These are phyloP conservation scores for Taenioides sp. DNA, from an alignment of 2,797 vertebrate species.

Conservation along the genomic window DNA sequence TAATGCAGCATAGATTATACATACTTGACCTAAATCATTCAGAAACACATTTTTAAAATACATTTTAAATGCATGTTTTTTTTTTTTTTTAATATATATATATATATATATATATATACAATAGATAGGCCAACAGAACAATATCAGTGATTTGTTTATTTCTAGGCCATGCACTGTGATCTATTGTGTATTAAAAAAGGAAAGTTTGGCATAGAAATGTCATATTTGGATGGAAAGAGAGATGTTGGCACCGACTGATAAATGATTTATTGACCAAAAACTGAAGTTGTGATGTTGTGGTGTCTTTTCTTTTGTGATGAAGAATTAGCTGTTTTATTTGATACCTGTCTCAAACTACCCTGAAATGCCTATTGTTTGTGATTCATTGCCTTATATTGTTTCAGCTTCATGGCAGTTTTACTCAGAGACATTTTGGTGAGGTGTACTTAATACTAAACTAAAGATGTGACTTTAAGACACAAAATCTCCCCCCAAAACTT, in stretches of 20 bases:
- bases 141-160: too few species aligned
- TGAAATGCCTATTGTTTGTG: slow-evolving; percentile 17
- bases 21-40: too few species aligned
- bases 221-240: neutral
- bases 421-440: neutral
- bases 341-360: neutral
- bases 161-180: neutral
- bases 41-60: too few species aligned
- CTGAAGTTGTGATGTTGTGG: neutral
- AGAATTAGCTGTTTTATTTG: neutral
- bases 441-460: neutral
- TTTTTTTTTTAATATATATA: too few species aligned
- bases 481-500: neutral
- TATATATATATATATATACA: too few species aligned
- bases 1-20: too few species aligned
- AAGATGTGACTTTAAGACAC: neutral
- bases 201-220: neutral
- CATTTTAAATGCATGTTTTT: too few species aligned
- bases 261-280: neutral
- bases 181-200: neutral
- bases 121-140: neutral
- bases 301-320: neutral
- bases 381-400: slow-evolving; percentile 12
- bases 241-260: neutral
- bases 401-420: slow-evolving; percentile 1